phyloP scores from a whole-genome alignment of 2,888 invertebrate genomes.

The Lypha dubia region DNA sequence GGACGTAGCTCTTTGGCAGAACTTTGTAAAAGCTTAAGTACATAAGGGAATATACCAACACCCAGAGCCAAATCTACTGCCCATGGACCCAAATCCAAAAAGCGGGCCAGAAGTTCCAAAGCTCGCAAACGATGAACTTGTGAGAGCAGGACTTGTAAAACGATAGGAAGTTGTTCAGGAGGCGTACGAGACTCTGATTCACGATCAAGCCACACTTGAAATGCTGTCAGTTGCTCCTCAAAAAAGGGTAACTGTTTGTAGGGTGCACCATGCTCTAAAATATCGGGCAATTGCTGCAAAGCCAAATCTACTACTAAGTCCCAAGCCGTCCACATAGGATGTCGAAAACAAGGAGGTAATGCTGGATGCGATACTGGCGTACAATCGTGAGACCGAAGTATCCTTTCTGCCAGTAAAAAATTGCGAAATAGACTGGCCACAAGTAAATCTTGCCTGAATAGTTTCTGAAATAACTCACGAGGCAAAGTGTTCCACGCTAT shows the following conservation, averaged over 20 bases:
- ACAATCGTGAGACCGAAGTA: slow-evolving; percentile 98
- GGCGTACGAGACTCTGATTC: slow-evolving; percentile 90
- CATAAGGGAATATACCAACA: slow-evolving; percentile 99
- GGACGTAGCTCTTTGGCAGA: slow-evolving; percentile 96
- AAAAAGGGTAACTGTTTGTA: slow-evolving; percentile 95
- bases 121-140: slow-evolving; percentile 95
- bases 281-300: slow-evolving; percentile 93
- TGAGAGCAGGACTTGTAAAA: slow-evolving; percentile 92
- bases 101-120: slow-evolving; percentile 95
- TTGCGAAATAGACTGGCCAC: slow-evolving; percentile 99
- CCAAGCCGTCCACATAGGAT: slow-evolving; percentile 99
- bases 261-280: slow-evolving; percentile 85
- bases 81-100: slow-evolving; percentile 97
- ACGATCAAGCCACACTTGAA: slow-evolving; percentile 87
- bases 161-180: slow-evolving; percentile 98
- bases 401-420: slow-evolving; percentile 97
- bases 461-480: slow-evolving; percentile 96
- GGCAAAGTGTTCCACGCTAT: slow-evolving; percentile 99
- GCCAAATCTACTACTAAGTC: slow-evolving; percentile 98
- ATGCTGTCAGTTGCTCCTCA: slow-evolving; percentile 98
- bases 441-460: slow-evolving; percentile 98
- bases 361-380: slow-evolving; percentile 96
- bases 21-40: slow-evolving; percentile 97
- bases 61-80: slow-evolving; percentile 97
- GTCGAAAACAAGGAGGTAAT: slow-evolving; percentile 94